Evolutionary conservation across 2,797 vertebrate genomes (phyloP), one percentile per base, ranked within the genome.

Genomic region (Bradypodion pumilum): DNA sequence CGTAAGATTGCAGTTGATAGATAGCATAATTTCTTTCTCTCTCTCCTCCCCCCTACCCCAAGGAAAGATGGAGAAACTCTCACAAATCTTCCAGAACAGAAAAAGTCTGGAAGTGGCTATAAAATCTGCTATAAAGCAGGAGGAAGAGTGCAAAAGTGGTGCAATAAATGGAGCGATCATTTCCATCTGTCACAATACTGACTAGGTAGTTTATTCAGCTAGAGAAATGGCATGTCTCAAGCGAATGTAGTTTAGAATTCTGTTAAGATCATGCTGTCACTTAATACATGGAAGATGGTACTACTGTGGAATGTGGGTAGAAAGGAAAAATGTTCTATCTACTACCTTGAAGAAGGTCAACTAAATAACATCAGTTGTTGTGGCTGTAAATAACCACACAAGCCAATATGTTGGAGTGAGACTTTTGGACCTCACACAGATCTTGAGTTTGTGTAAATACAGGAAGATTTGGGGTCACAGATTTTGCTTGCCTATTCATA

Each of bases 71-170:
- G 63, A 78, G 79, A 82, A 84, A 81, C 40, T 87, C 82, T 82
- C 79, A 87, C 78, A 65, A 35, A 76, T 83, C 62, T 8, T 13
- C 52, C 77, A 75, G 0, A n/a, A 70, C 0, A 1, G 32, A 69
- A 83, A 83, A 59, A 0, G 3, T 42, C n/a, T 80, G 59, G 80
- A 81, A 89, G 13, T 29, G 52, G 1, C 29, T 42, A 32, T 62
- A 82, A 85, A 89, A 90, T 86, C 76, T 59, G 2, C 73, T 25
- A 75, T 52, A 70, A 88, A 86, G 74, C 65, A 49, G 46, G 82
- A 42, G 63, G 49, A 62, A 77, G 32, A 0, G 4, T 40, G 79
- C 19, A 68, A 62, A 0, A 88, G 60, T 0, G 0, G 12, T 65
- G 12, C 16, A 44, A 44, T 81, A 86, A 76, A 89, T 80, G 85